Evolutionary conservation across 2,797 vertebrate species (phyloP), one percentile per base, ranked within the genome.

Genomic region (Cottoperca gobio): DNA sequence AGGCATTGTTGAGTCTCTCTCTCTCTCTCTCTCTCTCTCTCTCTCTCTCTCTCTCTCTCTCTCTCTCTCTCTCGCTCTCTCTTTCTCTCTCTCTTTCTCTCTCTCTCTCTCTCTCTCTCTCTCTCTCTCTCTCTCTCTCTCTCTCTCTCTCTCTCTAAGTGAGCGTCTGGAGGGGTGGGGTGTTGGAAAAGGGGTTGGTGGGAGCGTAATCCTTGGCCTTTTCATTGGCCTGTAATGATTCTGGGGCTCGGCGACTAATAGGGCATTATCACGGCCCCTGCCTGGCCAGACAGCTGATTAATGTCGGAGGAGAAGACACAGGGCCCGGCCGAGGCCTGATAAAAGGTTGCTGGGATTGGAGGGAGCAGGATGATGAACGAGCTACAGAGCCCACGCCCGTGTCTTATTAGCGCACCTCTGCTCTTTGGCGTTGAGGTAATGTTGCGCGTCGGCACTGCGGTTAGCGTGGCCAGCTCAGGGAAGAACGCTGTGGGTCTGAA

Each of bases 281-380:
- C 85, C 86, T 86, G 79, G 70, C 73, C 75, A 79, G 85, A 84
- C 90, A 88, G 78, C 86, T 92, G 92, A 92, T 89, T 91, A 91
- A 93, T 92, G 89, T 89, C n/a, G 40, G 59, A 81, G 83, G 79
- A 79, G 82, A 81, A 70, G 90, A 86, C 84, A 78, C 59, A 23
- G 78, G 83, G 73, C 78, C 89, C 57, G 39, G 75, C 53, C 19
- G 46, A 82, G 72, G 28, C 73, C 89, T 89, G 86, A 92, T 92
- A 86, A 92, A 88, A 85, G 85, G 79, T 58, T 58, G 48, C 48
- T 57, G 82, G 69, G 79, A 90, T 89, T 86, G 87, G 82, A 88
- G 75, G 68, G 69, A 82, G 88, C 88, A 90, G 91, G 84, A 93
- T 92, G 92, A 94, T 92, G 85, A 92, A 93, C 31, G 89, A 87